A percentile compares a stretch with the other conserved stretches of the same genome.
Evolutionary conservation across 2,797 vertebrate species (phyloP).

Genomic region (Sebastes melanostomus): DNA sequence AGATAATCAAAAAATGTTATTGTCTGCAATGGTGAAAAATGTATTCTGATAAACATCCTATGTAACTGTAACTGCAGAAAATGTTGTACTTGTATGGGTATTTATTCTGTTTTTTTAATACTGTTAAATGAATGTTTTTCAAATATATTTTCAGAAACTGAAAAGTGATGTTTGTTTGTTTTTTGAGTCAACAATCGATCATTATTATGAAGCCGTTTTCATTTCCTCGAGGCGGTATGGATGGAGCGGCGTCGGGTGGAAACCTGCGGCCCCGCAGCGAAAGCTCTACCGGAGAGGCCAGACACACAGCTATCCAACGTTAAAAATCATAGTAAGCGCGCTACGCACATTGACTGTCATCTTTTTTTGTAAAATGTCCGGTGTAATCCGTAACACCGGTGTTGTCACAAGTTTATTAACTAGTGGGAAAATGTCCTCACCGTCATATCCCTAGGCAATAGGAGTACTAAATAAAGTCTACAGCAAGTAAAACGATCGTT

Average conservation of each 20-base stretch:
- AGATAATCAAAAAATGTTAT: slow-evolving; percentile 6
- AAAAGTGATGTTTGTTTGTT: slow-evolving; percentile 7
- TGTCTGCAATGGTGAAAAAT: slow-evolving; percentile 23
- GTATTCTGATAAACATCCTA: slow-evolving; percentile 16
- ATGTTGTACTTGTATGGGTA: slow-evolving; percentile 31
- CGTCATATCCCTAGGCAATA: too few relatives aligned
- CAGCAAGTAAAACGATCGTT: background rate
- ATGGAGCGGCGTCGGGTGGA: too few relatives aligned
- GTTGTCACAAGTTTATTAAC: too few relatives aligned
- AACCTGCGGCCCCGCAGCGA: too few relatives aligned
- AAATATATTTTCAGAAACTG: slow-evolving; percentile 75
- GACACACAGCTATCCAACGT: too few relatives aligned
- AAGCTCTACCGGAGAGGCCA: too few relatives aligned
- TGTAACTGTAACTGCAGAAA: slow-evolving; percentile 10
- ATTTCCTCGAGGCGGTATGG: background rate
- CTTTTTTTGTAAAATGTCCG: too few relatives aligned
- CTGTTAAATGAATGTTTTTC: slow-evolving; percentile 61
- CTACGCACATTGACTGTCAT: too few relatives aligned
- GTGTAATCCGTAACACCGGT: too few relatives aligned
- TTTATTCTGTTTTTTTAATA: slow-evolving; percentile 47
- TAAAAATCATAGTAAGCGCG: too few relatives aligned
- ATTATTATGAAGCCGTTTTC: background rate
- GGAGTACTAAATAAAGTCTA: background rate
- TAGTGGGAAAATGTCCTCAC: too few relatives aligned
- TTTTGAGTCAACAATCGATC: background rate